These are phyloP conservation scores for Corydoras sp. DNA, from an alignment of 2,113 vertebrate genomes.

Conservation along the genomic window DNA sequence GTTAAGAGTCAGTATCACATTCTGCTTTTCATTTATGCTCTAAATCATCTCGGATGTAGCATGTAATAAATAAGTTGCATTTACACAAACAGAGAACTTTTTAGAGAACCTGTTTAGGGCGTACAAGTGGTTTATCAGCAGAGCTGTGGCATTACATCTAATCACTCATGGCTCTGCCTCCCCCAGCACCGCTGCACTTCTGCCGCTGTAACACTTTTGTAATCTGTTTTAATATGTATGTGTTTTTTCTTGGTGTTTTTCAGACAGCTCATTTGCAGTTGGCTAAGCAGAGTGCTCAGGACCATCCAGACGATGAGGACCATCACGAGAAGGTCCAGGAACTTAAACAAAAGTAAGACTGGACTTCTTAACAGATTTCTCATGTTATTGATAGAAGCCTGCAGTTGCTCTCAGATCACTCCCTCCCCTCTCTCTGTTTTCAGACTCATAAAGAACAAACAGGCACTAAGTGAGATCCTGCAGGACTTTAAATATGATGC, in stretches of 20 bases:
- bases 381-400: background rate
- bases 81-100: no score
- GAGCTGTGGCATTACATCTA: no score
- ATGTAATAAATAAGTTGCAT: no score
- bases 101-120: no score
- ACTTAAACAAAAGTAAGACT: conserved; percentile 77
- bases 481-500: conserved; percentile 96
- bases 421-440: conserved; percentile 14
- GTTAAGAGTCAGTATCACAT: no score
- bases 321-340: conserved; percentile 72
- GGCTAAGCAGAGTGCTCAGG: conserved; percentile 75
- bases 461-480: conserved; percentile 88
- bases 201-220: background rate
- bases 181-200: background rate
- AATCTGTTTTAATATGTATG: background rate
- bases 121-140: no score
- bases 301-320: conserved; percentile 69
- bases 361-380: background rate
- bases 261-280: conserved; percentile 85
- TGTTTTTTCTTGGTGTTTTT: conserved; percentile 20
- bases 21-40: no score
- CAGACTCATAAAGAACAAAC: conserved; percentile 94
- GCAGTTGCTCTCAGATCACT: background rate
- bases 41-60: no score
- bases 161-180: no score